Conservation (phyloP, 2,888 invertebrate genomes). For the Orthosia gracilis region DNA sequence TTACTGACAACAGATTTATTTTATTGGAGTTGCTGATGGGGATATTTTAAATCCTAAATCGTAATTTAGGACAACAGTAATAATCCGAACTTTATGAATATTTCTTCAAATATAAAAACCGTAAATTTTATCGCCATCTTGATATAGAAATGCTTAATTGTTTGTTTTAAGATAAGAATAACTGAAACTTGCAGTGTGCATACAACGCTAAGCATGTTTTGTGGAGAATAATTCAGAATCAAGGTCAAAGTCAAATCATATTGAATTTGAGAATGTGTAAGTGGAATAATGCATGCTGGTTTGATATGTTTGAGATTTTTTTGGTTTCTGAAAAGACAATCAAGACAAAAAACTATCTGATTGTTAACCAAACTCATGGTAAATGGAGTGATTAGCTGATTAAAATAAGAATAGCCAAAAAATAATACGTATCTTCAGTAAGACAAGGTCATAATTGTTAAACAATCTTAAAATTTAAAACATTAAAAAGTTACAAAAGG, state of each 20-base stretch:
- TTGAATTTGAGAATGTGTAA: not conserved
- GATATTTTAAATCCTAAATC: too few relatives aligned
- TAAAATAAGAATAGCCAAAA: not conserved
- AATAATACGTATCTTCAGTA: too few relatives aligned
- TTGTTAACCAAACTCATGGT: not conserved
- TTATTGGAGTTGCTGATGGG: not conserved
- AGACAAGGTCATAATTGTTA: too few relatives aligned
- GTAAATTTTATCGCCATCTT: slow-evolving; percentile 1
- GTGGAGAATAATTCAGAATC: not conserved
- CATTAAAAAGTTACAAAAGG: too few relatives aligned
- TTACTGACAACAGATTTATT: not conserved
- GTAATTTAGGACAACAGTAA: not conserved
- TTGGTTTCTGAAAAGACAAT: not conserved
- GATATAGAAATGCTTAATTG: slow-evolving; percentile 16
- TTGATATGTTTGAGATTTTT: too few relatives aligned
- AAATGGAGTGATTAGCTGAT: not conserved
- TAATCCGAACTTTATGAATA: not conserved
- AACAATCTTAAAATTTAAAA: too few relatives aligned
- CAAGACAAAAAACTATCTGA: too few relatives aligned
- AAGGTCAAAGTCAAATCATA: too few relatives aligned
- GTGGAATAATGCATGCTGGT: not conserved
- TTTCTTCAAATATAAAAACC: not conserved
- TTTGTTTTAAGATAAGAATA: slow-evolving; percentile 23
- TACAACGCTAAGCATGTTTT: not conserved
- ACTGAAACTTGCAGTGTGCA: slow-evolving; percentile 13